Base-by-base conservation (phyloP, 2,797 vertebrate genomes). In the Enteromius afrohamiltoni region DNA sequence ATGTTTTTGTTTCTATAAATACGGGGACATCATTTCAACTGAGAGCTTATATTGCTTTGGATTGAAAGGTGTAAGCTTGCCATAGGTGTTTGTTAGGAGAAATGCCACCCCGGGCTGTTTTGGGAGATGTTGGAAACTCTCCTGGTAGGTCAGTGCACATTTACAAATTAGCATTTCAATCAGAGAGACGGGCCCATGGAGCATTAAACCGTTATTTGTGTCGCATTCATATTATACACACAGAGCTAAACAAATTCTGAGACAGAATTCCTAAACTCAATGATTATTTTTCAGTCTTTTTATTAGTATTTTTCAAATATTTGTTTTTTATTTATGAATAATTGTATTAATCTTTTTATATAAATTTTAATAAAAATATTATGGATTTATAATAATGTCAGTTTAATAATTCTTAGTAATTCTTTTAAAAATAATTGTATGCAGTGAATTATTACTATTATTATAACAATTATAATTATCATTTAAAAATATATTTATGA, bases 91-190 rank as follows among this genome's bases (percentile, higher is more conserved):
- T 95, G 93, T 95, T 92, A 94, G 93, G 93, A 93, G 93, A 93
- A 93, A 94, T 92, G 91, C 92, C 91, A 93, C 94, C 93, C 90
- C 87, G 1, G 92, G 93, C 93, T 94, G 93, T 94, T 94, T 88
- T 76, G 88, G 86, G 84, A 85, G 86, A 90, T 87, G 89, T 92
- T 89, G 87, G 88, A 23, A 83, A 89, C 89, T 90, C 88, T 79
- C 91, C 81, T 91, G 88, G 92, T 91, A 93, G 94, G 93, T 94
- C 93, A 93, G 91, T 92, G 93, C 92, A 95, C 93, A 93, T 94
- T 95, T 93, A 55, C 90, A 94, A 94, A 94, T 95, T 95, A 94
- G 93, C 93, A 94, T 95, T 94, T 95, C 93, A 94, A 93, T 94
- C 93, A 93, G 92, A 92, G 92, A 91, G 62, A 62, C 89, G 89